A percentile compares a stretch with the other conserved stretches of the same genome.
phyloP scores from a whole-genome alignment of 2,113 vertebrate species.

The Columba livia region DNA sequence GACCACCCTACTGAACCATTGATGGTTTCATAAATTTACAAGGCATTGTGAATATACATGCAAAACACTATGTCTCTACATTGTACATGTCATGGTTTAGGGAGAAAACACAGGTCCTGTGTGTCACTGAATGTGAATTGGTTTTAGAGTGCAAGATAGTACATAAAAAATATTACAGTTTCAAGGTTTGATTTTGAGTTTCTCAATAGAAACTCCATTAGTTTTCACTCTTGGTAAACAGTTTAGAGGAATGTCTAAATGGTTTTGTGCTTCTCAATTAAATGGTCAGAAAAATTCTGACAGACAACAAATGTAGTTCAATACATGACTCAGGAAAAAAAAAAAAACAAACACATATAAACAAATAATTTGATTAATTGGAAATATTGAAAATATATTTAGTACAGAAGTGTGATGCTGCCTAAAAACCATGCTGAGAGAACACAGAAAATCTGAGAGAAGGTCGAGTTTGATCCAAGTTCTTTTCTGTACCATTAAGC shows the following conservation, averaged over 20 bases:
- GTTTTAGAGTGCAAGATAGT: neutral
- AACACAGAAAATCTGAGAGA: neutral
- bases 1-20: neutral
- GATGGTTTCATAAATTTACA: neutral
- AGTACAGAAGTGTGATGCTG: neutral
- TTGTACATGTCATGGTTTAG: neutral
- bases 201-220: neutral
- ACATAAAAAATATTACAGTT: neutral
- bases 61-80: neutral
- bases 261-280: neutral
- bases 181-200: neutral
- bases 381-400: neutral
- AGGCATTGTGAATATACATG: neutral
- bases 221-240: neutral
- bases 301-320: neutral
- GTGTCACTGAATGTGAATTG: neutral
- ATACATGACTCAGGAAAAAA: neutral
- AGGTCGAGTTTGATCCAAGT: neutral
- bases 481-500: neutral
- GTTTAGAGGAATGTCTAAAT: neutral
- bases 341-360: neutral
- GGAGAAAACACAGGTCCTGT: neutral
- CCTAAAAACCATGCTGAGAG: neutral
- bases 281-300: neutral
- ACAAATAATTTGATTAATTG: neutral